These are phyloP conservation scores for Heliopora coerulea DNA, from an alignment of 92 coral and sea anemone genomes.

Conservation along the genomic window DNA sequence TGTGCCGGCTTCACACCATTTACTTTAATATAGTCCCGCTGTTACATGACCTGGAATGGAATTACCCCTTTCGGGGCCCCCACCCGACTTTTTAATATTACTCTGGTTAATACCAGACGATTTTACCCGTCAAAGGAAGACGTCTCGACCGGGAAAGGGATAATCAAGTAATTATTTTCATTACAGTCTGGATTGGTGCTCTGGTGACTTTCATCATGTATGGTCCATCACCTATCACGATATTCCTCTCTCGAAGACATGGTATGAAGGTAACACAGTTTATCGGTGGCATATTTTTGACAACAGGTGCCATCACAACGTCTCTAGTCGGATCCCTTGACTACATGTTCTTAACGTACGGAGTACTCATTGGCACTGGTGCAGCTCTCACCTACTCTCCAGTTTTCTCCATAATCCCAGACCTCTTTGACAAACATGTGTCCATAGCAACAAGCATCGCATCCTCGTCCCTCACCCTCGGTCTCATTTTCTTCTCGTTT, in stretches of 20 bases:
- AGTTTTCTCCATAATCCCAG: slow-evolving; percentile 38
- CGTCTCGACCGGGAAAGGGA: too few species aligned
- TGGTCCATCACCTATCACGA: slow-evolving; percentile 14
- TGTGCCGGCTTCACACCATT: too few species aligned
- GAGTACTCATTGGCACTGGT: slow-evolving; percentile 35
- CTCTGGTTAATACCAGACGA: too few species aligned
- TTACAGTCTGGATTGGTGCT: slow-evolving; percentile 32
- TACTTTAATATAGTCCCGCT: too few species aligned
- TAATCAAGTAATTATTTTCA: too few species aligned
- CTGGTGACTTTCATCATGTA: slow-evolving; percentile 19
- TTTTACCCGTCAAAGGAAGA: too few species aligned
- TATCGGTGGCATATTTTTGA: slow-evolving; percentile 31
- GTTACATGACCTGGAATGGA: too few species aligned
- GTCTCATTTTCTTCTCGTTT: slow-evolving; percentile 39
- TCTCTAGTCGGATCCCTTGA: slow-evolving; percentile 32
- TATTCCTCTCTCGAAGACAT: slow-evolving; percentile 23
- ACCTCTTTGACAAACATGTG: slow-evolving; percentile 39
- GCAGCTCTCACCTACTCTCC: slow-evolving; percentile 27
- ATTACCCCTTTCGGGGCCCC: too few species aligned
- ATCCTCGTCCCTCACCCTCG: slow-evolving; percentile 22
- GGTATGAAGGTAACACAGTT: slow-evolving; percentile 17
- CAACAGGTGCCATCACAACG: slow-evolving; percentile 35
- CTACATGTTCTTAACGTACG: slow-evolving; percentile 42
- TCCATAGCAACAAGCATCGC: slow-evolving; percentile 37
- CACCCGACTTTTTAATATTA: too few species aligned